phyloP scores from a whole-genome alignment of 2,888 invertebrate species.

The Hirtodrosophila histrioides region DNA sequence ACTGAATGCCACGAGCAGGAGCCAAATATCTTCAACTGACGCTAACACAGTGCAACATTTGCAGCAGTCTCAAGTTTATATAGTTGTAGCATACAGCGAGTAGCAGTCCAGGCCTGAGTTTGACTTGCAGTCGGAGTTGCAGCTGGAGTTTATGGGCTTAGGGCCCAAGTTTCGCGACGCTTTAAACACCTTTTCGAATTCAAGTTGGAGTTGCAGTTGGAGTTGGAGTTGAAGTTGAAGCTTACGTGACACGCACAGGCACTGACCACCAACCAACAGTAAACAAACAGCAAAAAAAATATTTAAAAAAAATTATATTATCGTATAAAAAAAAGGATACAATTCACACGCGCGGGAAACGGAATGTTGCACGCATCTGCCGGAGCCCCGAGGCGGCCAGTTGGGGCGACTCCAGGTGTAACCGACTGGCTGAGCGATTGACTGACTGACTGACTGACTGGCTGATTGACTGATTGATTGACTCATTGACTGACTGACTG shows the following conservation, averaged over 20 bases:
- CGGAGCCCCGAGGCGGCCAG: slow-evolving; percentile 46
- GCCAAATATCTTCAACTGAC: slow-evolving; percentile 31
- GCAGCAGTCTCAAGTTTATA: slow-evolving; percentile 35
- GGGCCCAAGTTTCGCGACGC: slow-evolving; percentile 24
- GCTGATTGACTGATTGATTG: slow-evolving; percentile 6
- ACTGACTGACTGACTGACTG: neutral
- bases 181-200: slow-evolving; percentile 63
- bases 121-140: slow-evolving; percentile 14
- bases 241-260: slow-evolving; percentile 54
- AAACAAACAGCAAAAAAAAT: slow-evolving; percentile 20
- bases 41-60: slow-evolving; percentile 21
- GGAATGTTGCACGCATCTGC: slow-evolving; percentile 49
- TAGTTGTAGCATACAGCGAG: slow-evolving; percentile 26
- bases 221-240: slow-evolving; percentile 33
- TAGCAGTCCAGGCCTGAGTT: neutral
- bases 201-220: slow-evolving; percentile 11
- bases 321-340: neutral
- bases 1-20: too few species aligned
- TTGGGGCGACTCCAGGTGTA: neutral
- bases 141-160: slow-evolving; percentile 10
- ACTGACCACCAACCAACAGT: slow-evolving; percentile 19
- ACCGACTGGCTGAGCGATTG: neutral
- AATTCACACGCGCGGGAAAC: slow-evolving; percentile 42
- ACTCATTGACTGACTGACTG: slow-evolving; percentile 20
- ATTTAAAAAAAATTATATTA: slow-evolving; percentile 13